phyloP scores from a whole-genome alignment of 2,888 invertebrate genomes.

The Polydrusus tereticollis region DNA sequence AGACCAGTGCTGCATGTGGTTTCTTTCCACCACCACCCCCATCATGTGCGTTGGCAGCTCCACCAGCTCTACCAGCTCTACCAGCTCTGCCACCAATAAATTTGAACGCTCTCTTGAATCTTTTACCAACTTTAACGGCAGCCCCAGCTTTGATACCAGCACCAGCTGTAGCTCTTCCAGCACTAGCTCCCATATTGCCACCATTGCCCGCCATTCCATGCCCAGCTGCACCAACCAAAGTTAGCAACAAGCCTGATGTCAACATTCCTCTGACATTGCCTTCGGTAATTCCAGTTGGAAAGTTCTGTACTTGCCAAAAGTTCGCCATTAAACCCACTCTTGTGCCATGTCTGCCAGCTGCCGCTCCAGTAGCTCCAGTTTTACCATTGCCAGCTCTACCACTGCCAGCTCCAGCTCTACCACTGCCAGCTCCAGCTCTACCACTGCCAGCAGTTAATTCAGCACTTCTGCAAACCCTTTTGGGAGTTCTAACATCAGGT shows the following conservation, averaged over 20 bases:
- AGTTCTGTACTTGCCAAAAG: constrained; percentile 45
- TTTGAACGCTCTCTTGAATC: background rate
- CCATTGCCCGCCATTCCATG: background rate
- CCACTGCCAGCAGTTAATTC: background rate
- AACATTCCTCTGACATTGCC: constrained; percentile 36
- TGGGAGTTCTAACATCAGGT: no score
- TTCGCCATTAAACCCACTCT: constrained; percentile 35
- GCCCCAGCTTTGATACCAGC: background rate
- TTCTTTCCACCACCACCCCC: background rate
- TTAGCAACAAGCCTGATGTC: constrained; percentile 28
- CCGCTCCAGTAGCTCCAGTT: background rate
- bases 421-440: background rate
- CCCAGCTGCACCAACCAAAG: background rate
- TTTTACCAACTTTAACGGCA: background rate
- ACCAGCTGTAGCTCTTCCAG: no score
- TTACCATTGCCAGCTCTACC: background rate
- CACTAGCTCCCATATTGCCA: background rate
- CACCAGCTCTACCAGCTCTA: background rate
- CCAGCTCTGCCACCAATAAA: no score
- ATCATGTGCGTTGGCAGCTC: background rate
- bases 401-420: background rate
- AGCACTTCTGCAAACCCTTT: background rate
- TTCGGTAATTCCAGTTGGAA: constrained; percentile 37
- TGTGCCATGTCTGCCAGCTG: constrained; percentile 25
- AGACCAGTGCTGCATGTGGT: constrained; percentile 2